Conservation (phyloP, 2,888 invertebrate genomes). For the Rhagonycha lutea region DNA sequence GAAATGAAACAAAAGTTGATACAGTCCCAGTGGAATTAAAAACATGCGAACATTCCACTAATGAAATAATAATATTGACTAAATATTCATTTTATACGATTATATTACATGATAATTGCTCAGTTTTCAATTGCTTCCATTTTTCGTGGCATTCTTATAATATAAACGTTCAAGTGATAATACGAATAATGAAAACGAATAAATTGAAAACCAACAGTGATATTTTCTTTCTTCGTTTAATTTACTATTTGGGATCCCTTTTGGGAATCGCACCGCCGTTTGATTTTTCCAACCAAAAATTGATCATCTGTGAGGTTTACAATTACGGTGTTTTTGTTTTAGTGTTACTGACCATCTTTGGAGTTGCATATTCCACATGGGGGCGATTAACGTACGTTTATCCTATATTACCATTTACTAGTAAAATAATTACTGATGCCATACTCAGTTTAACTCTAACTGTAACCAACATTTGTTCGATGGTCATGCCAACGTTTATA, state of each 20-base stretch:
- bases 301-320: neutral
- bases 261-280: neutral
- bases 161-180: neutral
- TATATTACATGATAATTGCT: too few relatives aligned
- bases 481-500: neutral
- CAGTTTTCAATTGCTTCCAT: too few relatives aligned
- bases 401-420: neutral
- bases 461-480: neutral
- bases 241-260: neutral
- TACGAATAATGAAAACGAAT: neutral
- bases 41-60: too few relatives aligned
- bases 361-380: neutral
- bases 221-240: neutral
- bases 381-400: neutral
- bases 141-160: neutral
- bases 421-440: neutral
- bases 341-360: neutral
- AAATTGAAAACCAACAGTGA: neutral
- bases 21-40: too few relatives aligned
- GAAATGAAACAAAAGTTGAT: too few relatives aligned
- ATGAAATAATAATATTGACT: too few relatives aligned
- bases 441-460: neutral
- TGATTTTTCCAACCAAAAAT: neutral
- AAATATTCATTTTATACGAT: too few relatives aligned
- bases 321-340: neutral